Evolutionary conservation across 2,113 vertebrate species (phyloP).

Genomic region (Chaenocephalus aceratus): DNA sequence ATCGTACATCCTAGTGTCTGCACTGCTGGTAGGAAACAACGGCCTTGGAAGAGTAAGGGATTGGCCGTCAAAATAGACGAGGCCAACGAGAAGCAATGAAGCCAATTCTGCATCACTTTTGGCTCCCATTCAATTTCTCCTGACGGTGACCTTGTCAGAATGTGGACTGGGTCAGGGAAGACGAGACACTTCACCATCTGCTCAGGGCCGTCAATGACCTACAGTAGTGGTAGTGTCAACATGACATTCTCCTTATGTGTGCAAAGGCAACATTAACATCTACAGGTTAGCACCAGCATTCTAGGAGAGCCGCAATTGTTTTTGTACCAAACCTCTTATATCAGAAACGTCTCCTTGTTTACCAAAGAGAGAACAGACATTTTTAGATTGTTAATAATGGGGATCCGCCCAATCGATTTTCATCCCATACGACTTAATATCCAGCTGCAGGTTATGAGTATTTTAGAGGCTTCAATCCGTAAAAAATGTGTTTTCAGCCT

Average conservation of each 20-base stretch:
- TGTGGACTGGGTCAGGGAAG: conserved; percentile 43
- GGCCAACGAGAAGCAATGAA: neutral
- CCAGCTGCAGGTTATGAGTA: conserved; percentile 19
- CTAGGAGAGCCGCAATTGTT: neutral
- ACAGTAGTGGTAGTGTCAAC: conserved; percentile 64
- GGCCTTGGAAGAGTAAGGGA: conserved; percentile 15
- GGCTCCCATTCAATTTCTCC: conserved; percentile 36
- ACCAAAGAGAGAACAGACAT: neutral
- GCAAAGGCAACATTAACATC: conserved; percentile 45
- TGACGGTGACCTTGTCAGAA: conserved; percentile 59
- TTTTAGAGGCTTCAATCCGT: neutral
- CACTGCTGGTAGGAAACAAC: neutral
- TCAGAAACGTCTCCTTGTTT: neutral
- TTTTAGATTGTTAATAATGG: conserved; percentile 9
- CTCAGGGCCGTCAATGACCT: conserved; percentile 35
- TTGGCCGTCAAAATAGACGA: conserved; percentile 29
- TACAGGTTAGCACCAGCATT: conserved; percentile 25
- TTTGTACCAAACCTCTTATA: neutral
- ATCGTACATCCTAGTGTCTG: conserved; percentile 52
- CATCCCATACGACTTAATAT: conserved; percentile 20
- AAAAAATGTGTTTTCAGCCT: conserved; percentile 10
- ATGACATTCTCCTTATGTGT: conserved; percentile 63
- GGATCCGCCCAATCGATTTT: conserved; percentile 31
- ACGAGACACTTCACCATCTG: conserved; percentile 43
- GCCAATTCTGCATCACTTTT: conserved; percentile 13